Evolutionary conservation across 2,113 vertebrate genomes (phyloP).

Genomic region (Megalops atlanticus): DNA sequence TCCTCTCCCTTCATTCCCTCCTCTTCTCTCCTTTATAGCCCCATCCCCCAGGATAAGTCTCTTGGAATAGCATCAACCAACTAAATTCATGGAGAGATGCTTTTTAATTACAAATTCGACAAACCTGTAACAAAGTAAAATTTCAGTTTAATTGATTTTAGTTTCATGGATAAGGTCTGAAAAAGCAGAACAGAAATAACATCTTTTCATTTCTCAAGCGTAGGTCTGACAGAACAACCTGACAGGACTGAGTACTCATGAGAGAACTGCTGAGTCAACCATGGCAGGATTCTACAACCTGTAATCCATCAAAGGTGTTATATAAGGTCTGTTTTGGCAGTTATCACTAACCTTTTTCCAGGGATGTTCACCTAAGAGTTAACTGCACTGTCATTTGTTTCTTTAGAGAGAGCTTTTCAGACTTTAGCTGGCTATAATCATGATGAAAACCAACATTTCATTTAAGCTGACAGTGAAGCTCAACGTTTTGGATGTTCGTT

Average conservation of each 20-base stretch:
- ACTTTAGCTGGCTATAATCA: background rate
- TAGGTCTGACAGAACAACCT: conserved; percentile 40
- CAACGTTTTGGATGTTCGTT: conserved; percentile 31
- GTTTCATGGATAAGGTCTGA: too few relatives aligned
- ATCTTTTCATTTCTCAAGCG: conserved; percentile 17
- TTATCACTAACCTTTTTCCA: too few relatives aligned
- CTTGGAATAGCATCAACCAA: conserved; percentile 19
- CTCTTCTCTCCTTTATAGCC: conserved; percentile 8
- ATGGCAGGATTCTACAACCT: too few relatives aligned
- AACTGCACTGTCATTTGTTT: background rate
- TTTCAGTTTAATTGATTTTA: conserved; percentile 52
- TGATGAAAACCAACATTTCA: conserved; percentile 10
- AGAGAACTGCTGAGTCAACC: conserved; percentile 48
- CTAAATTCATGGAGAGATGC: background rate
- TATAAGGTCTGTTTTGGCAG: too few relatives aligned
- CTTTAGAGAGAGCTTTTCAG: background rate
- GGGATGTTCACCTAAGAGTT: background rate
- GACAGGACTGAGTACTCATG: conserved; percentile 34
- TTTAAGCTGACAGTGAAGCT: conserved; percentile 27
- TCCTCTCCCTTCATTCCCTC: background rate
- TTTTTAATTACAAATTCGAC: conserved; percentile 49
- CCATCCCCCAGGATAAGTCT: conserved; percentile 15
- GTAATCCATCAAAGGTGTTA: conserved; percentile 31
- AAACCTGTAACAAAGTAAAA: conserved; percentile 51
- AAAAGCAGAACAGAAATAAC: too few relatives aligned